Base-by-base conservation (phyloP, 2,888 invertebrate species). In the Apodemia zela region DNA sequence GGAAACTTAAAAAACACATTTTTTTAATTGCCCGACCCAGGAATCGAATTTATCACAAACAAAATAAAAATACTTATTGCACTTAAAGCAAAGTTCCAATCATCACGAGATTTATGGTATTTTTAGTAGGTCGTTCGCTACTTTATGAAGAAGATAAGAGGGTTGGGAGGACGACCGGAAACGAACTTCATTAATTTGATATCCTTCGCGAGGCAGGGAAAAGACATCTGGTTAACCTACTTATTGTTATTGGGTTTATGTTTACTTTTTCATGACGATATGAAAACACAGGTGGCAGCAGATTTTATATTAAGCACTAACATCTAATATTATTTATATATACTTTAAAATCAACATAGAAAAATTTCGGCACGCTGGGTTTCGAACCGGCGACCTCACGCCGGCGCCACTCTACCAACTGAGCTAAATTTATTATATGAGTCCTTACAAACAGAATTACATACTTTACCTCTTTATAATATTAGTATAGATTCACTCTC, bases 111-210 rank as follows among this genome's bases (percentile, higher is more conserved):
- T 49, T 49, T 49, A 49, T 49, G 17, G 47, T 17, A 49, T n/a
- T 49, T 49, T 49, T 49, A 49, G 47, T 49, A 17, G 47, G 47
- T 49, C 47, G 47, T 49, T 49, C 47, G 17, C 47, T 17, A 49
- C 17, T 49, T 49, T 49, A 49, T 49, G n/a, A 49, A 49, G 47
- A n/a, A 49, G 47, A 49, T 49, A 49, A 49, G 47, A 17, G 47
- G 47, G n/a, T 49, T 7, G 47, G 47, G 47, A 17, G 47, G 17
- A 17, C 17, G 47, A 47, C 47, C n/a, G 47, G 17, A 47, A 47
- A 47, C 47, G 47, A n/a, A 47, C 8, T 47, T 47, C 47, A 47
- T 47, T 47, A 47, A 47, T 47, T 47, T 47, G 47, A 47, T 47
- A 47, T 47, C 47, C 17, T 47, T 17, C 18, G 47, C 17, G 17